Base-by-base conservation (phyloP, 53 echinoderm and acorn worm species). In the Glandiceps talaboti region DNA sequence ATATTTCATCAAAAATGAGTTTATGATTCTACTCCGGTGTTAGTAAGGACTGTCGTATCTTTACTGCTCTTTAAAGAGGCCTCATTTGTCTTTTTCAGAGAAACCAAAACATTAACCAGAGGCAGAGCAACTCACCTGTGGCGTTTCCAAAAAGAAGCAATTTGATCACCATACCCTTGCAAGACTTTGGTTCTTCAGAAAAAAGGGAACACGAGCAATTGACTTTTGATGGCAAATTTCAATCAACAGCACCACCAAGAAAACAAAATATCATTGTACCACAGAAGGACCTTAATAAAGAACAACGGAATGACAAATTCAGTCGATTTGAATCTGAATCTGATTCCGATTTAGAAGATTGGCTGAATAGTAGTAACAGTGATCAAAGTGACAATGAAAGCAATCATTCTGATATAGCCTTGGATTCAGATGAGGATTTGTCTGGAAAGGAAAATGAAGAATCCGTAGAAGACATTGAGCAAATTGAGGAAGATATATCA, bases 111-210 rank as follows among this genome's bases (percentile, higher is more conserved):
- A n/a, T n/a, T n/a, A n/a, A n/a, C n/a, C n/a, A n/a, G n/a, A n/a
- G 64, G 20, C 64, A 45, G 20, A 45, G 6, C 64, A 45, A 45
- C 64, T 45, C 64, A 20, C 64, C 64, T 12, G 64, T 45, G 6
- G 6, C 64, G 6, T 0, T 32, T 31, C 33, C 29, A 25, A 29
- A 28, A 10, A 28, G 77, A 1, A 73, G 78, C 27, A 83, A 83
- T 31, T 77, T 83, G 12, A 83, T 83, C 32, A 83, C 83, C n/a
- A 83, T 83, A 26, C 78, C 83, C 14, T 73, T 83, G 25, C 83
- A 83, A 28, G 83, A 83, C 20, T 78, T 77, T 28, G 27, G 77
- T 30, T n/a, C n/a, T n/a, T 29, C 26, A 26, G 77, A 32, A 27
- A 33, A 20, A 14, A 30, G 28, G 76, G 33, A 76, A 0, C 26